phyloP scores from a whole-genome alignment of 2,888 invertebrate species.

The Perdita meconis region DNA sequence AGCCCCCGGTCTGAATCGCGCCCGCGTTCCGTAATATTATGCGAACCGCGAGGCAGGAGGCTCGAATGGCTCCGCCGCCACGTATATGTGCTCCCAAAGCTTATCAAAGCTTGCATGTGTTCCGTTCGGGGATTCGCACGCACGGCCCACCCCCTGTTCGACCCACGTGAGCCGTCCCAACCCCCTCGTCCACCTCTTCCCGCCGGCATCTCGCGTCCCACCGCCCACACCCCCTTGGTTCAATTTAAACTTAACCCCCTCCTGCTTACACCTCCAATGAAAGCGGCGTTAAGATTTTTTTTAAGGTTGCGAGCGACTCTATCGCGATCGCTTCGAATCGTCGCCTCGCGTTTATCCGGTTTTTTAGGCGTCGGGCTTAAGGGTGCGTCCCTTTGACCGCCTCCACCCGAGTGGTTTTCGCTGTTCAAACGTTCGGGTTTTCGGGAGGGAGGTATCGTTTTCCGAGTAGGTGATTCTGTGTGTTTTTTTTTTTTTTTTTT shows the following conservation, averaged over 20 bases:
- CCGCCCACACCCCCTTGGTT: slow-evolving; percentile 74
- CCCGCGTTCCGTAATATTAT: slow-evolving; percentile 77
- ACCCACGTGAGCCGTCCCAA: slow-evolving; percentile 74
- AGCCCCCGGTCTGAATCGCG: slow-evolving; percentile 72
- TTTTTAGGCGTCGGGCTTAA: slow-evolving; percentile 11
- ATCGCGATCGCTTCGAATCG: slow-evolving; percentile 60
- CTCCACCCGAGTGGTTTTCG: not conserved
- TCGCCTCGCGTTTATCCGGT: no score
- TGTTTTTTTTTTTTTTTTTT: not conserved
- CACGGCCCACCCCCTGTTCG: slow-evolving; percentile 77
- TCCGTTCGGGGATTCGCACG: slow-evolving; percentile 82
- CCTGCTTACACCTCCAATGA: no score
- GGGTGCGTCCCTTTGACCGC: not conserved
- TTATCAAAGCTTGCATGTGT: slow-evolving; percentile 84
- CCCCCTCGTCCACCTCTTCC: slow-evolving; percentile 61
- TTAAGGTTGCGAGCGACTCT: slow-evolving; percentile 81
- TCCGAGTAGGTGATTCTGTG: not conserved
- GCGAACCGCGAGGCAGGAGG: slow-evolving; percentile 77
- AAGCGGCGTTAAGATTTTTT: slow-evolving; percentile 83
- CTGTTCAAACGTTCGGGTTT: not conserved
- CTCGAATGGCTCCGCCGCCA: slow-evolving; percentile 77
- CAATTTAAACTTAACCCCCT: slow-evolving; percentile 82
- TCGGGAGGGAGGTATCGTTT: not conserved
- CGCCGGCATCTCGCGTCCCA: slow-evolving; percentile 51
- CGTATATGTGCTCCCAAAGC: slow-evolving; percentile 78